Evolutionary conservation across 2,113 vertebrate genomes (phyloP).

Genomic region (Dinomys branickii): DNA sequence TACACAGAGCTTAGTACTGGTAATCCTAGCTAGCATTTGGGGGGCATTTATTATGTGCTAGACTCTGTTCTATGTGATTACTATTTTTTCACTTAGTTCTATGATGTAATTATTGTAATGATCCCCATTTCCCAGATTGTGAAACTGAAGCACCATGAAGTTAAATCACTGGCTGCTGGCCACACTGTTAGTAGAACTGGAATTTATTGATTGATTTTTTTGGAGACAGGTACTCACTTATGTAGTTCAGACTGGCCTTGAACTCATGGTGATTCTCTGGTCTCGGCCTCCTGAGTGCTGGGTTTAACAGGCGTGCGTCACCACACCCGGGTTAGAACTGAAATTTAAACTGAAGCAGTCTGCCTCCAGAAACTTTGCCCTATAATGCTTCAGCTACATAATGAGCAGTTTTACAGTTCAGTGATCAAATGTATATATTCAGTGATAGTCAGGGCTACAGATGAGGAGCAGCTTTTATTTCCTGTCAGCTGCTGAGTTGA

Average conservation of each 20-base stretch:
- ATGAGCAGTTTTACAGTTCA: slow-evolving; percentile 12
- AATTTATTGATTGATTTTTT: not conserved
- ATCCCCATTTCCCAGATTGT: slow-evolving; percentile 21
- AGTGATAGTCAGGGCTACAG: slow-evolving; percentile 1
- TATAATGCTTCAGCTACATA: slow-evolving; percentile 11
- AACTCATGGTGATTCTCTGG: not conserved
- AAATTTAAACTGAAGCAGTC: slow-evolving; percentile 18
- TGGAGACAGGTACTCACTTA: not conserved
- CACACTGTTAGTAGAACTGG: slow-evolving; percentile 25
- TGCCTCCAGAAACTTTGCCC: not conserved
- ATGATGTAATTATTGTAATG: not conserved
- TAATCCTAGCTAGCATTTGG: slow-evolving; percentile 1
- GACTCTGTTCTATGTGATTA: not conserved
- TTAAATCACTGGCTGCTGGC: slow-evolving; percentile 32
- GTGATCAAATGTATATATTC: slow-evolving; percentile 48
- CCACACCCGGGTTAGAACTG: not conserved
- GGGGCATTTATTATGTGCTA: not conserved
- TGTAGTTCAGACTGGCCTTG: not conserved
- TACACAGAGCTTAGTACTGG: not conserved
- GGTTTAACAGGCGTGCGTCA: not conserved
- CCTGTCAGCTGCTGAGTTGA: not conserved
- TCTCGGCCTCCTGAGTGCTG: not conserved
- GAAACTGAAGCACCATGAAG: not conserved
- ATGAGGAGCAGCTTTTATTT: slow-evolving; percentile 20
- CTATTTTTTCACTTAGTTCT: not conserved